Base-by-base conservation (phyloP, 2,888 invertebrate species). In the Pterostichus madidus region DNA sequence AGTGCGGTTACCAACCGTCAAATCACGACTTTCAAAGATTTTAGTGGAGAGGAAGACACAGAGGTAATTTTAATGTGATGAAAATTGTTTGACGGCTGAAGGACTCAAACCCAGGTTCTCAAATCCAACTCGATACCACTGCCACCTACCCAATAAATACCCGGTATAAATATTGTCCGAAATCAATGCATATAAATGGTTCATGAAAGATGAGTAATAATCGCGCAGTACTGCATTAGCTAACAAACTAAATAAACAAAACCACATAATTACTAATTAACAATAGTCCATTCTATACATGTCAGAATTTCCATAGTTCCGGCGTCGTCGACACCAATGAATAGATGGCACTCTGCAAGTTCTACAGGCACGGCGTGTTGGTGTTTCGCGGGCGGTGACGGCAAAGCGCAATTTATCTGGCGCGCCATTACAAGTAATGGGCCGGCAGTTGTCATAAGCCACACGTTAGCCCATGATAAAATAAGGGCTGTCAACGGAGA, bases 381-480 rank as follows among this genome's bases (percentile, higher is more conserved):
- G 52, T 73, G 80, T 80, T 75, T 81, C 73, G 73, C 73, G 64
- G 79, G 73, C 73, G 73, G 15, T 10, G 73, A 17, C 73, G 64
- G 71, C 15, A 24, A 8, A n/a, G 81, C 52, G 59, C 83, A 77
- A 83, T 83, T 83, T 83, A 83, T 83, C 83, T 77, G 81, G 83
- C 68, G 83, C 76, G 39, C 83, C 83, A 83, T 83, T 83, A 83
- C 83, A 83, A 73, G 83, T 83, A 83, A 83, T 83, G 83, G 83
- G 83, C 77, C 52, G 83, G 83, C 83, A 83, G 77, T 83, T 83
- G 83, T 83, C 83, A 83, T 83, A 83, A 83, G 83, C 83, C 83
- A 83, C 77, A 83, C 83, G 83, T 83, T 83, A 77, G 83, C 77
- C 83, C 83, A 83, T 83, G 83, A 83, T 83, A 77, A 83, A 83